Base-by-base conservation (phyloP, 2,113 vertebrate genomes). In the Entomyzon cyanotis region DNA sequence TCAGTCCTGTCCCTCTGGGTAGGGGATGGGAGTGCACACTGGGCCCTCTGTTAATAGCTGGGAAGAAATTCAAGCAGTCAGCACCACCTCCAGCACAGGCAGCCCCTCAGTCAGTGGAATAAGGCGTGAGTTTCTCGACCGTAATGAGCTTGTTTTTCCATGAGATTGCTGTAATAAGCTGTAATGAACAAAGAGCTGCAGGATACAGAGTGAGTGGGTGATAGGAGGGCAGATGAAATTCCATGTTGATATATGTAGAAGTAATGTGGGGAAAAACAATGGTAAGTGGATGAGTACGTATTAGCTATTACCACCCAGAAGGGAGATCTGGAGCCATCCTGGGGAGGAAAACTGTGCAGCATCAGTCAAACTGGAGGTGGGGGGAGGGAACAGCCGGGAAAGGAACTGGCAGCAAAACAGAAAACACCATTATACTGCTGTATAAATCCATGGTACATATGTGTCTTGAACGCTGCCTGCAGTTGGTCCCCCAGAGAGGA, bases 121-220 rank as follows among this genome's bases (percentile, higher is more conserved):
- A 88, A 97, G 94, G 86, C 59, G 4, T 70, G 88, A 94, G 86
- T 90, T 94, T 92, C 89, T 94, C 1, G 0, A 59, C 90, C 5
- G 2, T 95, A 96, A 96, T 95, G 88, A 95, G 95, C 94, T 92
- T 94, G 96, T 94, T 97, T 96, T 94, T 96, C 89, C 93, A 92
- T 84, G 68, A 88, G 83, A 83, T 90, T 92, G 94, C 92, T 94
- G 80, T 89, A 96, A 94, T 86, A 93, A 90, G 94, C 85, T 93
- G 88, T 90, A 93, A 96, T 63, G 96, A 93, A 92, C 80, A 93
- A 93, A 95, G 80, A 93, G 76, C 93, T 95, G 91, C 89, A 92
- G 93, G 93, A 93, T 86, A 84, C 68, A 74, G 76, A 92, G 49
- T 58, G 82, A 93, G 83, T 86, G 94, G 88, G 86, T 94, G 92